A percentile compares a stretch with the other conserved stretches of the same genome.
Evolutionary conservation across 2,797 vertebrate species (phyloP).

Genomic region (Potorous gilbertii): DNA sequence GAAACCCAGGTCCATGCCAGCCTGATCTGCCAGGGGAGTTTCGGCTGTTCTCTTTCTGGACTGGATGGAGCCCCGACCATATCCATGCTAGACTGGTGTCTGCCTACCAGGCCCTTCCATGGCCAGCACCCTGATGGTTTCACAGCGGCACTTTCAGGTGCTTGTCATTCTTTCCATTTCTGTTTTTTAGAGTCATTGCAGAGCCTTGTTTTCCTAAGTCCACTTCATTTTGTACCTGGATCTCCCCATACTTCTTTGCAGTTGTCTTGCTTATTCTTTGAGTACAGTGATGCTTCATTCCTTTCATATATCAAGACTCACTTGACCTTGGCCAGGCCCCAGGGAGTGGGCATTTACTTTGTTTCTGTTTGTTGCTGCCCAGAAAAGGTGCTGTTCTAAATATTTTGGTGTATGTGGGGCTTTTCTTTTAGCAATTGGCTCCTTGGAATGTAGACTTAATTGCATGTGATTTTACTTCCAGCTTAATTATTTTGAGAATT

Average conservation of each 20-base stretch:
- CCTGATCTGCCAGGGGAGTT: background rate
- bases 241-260: background rate
- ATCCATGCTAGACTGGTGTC: no score
- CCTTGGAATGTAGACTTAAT: constrained; percentile 50
- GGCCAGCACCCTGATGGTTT: no score
- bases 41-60: no score
- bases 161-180: background rate
- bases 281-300: background rate
- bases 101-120: no score
- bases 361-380: background rate
- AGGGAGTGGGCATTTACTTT: background rate
- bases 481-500: constrained; percentile 50
- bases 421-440: constrained; percentile 43
- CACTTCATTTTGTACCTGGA: no score
- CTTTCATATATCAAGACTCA: no score
- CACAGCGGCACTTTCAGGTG: background rate
- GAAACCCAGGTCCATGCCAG: no score
- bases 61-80: no score
- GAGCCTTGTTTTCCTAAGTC: no score
- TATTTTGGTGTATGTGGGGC: background rate
- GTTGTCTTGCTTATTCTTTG: background rate
- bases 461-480: constrained; percentile 53
- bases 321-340: background rate
- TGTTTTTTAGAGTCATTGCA: no score
- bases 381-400: background rate